These are phyloP conservation scores for Eristalis intricaria DNA, from an alignment of 2,888 invertebrate genomes.

Conservation along the genomic window DNA sequence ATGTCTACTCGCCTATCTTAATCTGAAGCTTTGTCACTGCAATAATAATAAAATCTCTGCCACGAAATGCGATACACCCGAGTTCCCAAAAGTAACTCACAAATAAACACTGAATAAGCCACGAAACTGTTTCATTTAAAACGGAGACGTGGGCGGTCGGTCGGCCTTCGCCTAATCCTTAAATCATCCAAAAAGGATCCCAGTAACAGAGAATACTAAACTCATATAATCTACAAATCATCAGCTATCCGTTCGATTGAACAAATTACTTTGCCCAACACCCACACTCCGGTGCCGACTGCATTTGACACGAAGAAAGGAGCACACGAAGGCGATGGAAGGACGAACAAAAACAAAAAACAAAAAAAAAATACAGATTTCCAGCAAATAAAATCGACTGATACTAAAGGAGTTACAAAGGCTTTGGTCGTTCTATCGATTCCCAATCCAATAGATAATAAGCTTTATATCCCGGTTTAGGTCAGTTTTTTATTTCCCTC, in stretches of 20 bases:
- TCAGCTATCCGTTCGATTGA: slow-evolving; percentile 55
- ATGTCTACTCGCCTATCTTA: background rate
- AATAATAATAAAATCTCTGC: background rate
- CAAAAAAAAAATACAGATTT: slow-evolving; percentile 53
- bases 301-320: slow-evolving; percentile 11
- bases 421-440: slow-evolving; percentile 64
- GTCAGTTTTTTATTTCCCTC: slow-evolving; percentile 38
- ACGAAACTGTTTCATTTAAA: slow-evolving; percentile 19
- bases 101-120: slow-evolving; percentile 3
- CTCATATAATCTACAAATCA: slow-evolving; percentile 53
- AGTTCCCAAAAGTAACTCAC: background rate
- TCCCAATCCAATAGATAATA: slow-evolving; percentile 65
- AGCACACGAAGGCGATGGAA: background rate
- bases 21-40: background rate
- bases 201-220: slow-evolving; percentile 13
- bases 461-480: slow-evolving; percentile 61
- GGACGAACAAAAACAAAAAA: background rate
- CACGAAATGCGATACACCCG: slow-evolving; percentile 1
- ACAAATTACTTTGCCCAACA: slow-evolving; percentile 45
- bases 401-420: slow-evolving; percentile 56
- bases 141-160: slow-evolving; percentile 11
- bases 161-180: slow-evolving; percentile 27
- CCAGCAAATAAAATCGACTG: slow-evolving; percentile 57
- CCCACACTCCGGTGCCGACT: slow-evolving; percentile 6
- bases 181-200: slow-evolving; percentile 2